phyloP scores from a whole-genome alignment of 2,797 vertebrate genomes.

The Tauraco hartlaubi region DNA sequence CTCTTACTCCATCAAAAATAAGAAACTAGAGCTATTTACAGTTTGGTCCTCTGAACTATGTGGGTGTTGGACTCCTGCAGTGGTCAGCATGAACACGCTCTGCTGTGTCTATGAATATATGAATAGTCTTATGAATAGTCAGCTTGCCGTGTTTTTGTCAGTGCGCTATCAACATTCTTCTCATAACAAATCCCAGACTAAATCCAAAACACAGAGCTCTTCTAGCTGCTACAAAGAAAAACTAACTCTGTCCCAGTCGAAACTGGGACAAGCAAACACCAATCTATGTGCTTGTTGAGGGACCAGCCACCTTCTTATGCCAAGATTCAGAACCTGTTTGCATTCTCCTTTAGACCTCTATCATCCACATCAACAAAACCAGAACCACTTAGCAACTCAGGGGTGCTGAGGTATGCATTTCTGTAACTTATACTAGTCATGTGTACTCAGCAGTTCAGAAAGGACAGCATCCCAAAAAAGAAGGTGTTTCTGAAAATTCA shows the following conservation, averaged over 20 bases:
- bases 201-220: no score
- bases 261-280: not conserved
- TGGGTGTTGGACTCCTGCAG: not conserved
- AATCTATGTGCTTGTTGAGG: not conserved
- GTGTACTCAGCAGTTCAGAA: not conserved
- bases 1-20: not conserved
- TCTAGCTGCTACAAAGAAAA: no score
- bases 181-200: no score
- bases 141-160: no score
- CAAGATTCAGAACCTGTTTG: not conserved
- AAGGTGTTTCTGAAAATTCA: not conserved
- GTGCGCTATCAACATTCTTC: no score
- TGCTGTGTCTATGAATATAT: not conserved
- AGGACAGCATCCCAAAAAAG: not conserved
- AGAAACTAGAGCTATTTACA: not conserved
- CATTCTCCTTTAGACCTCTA: not conserved
- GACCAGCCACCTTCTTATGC: not conserved
- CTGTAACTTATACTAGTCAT: not conserved
- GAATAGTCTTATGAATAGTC: no score
- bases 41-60: not conserved
- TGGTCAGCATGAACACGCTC: not conserved
- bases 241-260: no score
- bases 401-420: not conserved
- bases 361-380: not conserved
- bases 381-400: not conserved